These are phyloP conservation scores for Moxostoma hubbsi DNA, from an alignment of 2,797 vertebrate genomes.

Conservation along the genomic window DNA sequence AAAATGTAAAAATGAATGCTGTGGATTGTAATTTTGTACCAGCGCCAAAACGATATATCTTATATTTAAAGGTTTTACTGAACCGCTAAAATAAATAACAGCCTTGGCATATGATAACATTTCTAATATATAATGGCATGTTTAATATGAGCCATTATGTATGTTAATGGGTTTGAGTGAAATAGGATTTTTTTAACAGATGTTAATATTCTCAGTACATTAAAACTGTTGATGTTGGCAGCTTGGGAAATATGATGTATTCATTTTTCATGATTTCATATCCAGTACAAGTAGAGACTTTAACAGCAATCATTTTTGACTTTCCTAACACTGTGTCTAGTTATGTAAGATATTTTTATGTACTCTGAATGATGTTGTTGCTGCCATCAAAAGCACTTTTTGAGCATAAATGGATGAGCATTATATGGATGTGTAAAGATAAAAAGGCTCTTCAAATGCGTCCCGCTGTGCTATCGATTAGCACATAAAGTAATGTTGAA, in stretches of 20 bases:
- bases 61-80: conserved; percentile 19
- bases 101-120: neutral
- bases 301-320: neutral
- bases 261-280: neutral
- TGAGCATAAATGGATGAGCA: neutral
- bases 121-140: conserved; percentile 11
- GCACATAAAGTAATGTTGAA: no score
- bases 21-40: conserved; percentile 1
- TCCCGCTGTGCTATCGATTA: no score
- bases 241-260: neutral
- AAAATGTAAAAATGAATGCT: conserved; percentile 3
- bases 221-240: neutral
- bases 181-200: conserved; percentile 3
- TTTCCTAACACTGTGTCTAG: conserved; percentile 1
- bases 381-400: neutral
- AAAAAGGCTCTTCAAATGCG: neutral
- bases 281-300: no score
- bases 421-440: neutral
- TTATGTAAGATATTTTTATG: neutral
- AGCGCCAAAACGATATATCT: neutral
- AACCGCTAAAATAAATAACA: neutral
- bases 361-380: neutral
- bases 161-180: conserved; percentile 10
- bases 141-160: neutral
- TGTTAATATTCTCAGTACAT: neutral